Base-by-base conservation (phyloP, 2,888 invertebrate genomes). In the Aradus depressus region DNA sequence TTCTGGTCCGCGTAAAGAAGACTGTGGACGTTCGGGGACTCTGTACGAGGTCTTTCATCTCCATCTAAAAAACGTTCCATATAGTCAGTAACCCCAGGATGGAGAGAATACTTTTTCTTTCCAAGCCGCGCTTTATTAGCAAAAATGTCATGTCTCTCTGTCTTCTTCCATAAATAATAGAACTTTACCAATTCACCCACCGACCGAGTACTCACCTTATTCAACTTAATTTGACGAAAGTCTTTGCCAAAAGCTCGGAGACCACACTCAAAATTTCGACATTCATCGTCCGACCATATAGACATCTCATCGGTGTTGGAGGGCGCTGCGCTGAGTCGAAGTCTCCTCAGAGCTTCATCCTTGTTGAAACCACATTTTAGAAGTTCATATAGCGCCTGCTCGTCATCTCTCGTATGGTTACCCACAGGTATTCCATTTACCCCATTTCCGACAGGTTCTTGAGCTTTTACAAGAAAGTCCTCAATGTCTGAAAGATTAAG, bases 91-190 rank as follows among this genome's bases (percentile, higher is more conserved):
- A 90, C 82, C 45, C 90, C 91, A 4, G 92, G 92, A 70, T 92
- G 90, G 41, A 92, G 68, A 4, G 84, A 82, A 66, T 91, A 92
- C 66, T 92, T 91, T 67, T 90, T 89, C 71, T 93, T 93, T 64
- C 92, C 92, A 60, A 91, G 68, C 44, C 90, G 75, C 8, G 85
- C 83, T 68, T 88, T 88, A 65, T 88, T 86, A 1, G 91, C 91
- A 66, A 77, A 77, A 16, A 74, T 83, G 70, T 97, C 97, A 68
- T 96, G 93, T 16, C 97, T 75, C 65, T 96, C 96, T 22, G 96
- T 96, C 70, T 97, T 97, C 70, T 98, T 98, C 98, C 98, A 98
- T 50, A 95, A 75, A 63, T 88, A 88, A 68, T 88, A 88, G 72
- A 97, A 98, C 66, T 96, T 92, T 12, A 97, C 93, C 55, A 98